Percentiles rank a stretch among this genome's conserved stretches.
Evolutionary conservation across 1,140 invertebrate genomes (phyloP).

Genomic region (Antheraea mylitta): DNA sequence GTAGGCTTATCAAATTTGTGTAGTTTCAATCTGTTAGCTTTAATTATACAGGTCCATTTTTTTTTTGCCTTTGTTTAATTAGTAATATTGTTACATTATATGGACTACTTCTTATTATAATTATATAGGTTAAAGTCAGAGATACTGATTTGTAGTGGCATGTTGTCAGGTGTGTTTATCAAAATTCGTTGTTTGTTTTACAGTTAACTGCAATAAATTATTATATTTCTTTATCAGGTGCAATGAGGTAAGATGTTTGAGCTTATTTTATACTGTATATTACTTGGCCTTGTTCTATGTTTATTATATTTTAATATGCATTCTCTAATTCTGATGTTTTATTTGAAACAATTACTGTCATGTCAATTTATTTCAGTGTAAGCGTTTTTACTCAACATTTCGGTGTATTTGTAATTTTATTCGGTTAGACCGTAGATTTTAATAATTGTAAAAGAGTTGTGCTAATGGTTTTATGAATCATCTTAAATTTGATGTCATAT

Average conservation of each 20-base stretch:
- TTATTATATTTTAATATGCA: background rate
- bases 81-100: background rate
- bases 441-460: background rate
- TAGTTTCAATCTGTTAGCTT: background rate
- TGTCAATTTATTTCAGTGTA: background rate
- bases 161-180: slow-evolving; percentile 5
- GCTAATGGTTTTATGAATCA: no score
- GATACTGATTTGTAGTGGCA: background rate
- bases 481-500: background rate
- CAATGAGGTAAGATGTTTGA: slow-evolving; percentile 44
- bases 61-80: background rate
- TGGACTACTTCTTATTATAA: background rate
- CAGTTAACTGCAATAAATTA: slow-evolving; percentile 22
- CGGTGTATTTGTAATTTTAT: background rate
- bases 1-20: background rate
- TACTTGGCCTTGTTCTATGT: slow-evolving; percentile 9
- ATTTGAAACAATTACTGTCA: background rate
- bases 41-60: no score
- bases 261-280: slow-evolving; percentile 34
- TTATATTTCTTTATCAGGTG: slow-evolving; percentile 49
- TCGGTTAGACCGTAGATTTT: background rate
- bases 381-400: no score
- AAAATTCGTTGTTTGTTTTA: slow-evolving; percentile 28
- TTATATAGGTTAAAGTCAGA: background rate
- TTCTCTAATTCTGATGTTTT: background rate